Base-by-base conservation (phyloP, 2,113 vertebrate species). In the Podarcis muralis region DNA sequence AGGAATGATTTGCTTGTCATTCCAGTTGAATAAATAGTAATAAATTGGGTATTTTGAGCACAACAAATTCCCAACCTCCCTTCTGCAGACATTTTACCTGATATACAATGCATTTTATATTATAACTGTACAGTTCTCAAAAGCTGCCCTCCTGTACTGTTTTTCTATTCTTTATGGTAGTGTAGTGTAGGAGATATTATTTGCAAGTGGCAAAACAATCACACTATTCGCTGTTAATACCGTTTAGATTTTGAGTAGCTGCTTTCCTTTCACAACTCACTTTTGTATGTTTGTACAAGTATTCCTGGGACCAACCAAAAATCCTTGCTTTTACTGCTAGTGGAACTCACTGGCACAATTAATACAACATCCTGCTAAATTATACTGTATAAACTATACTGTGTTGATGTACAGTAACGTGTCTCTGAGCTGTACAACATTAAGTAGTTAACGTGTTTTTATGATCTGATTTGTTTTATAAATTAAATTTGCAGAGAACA, bases 361-460 rank as follows among this genome's bases (percentile, higher is more conserved):
- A 35, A 72, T 80, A 88, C 89, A 83, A 13, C 23, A 30, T 93
- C 81, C 87, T 92, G 91, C 92, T 93, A 93, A 93, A 93, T 89
- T 92, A 66, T 59, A 93, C 53, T 83, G 53, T 53, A 69, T 93
- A 91, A 59, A 93, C 3, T 89, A 90, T 94, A 89, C 91, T 91
- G 89, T 59, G 13, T 92, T 78, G 93, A 91, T 76, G 87, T 90
- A 57, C 30, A 92, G 53, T 93, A 88, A 81, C 68, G 69, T 71
- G 30, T 90, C 71, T 79, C 91, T 88, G 90, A 90, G 95, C 89
- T 91, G 83, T 93, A 90, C 85, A 79, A 74, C 62, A 90, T 85
- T n/a, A 95, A 96, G 87, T 84, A 53, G 32, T 88, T 90, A 59
- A 74, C 93, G 93, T 94, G 94, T 96, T 90, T 95, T 93, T 91